Conservation (phyloP, 2,888 invertebrate species). For the Iphiclides podalirius region DNA sequence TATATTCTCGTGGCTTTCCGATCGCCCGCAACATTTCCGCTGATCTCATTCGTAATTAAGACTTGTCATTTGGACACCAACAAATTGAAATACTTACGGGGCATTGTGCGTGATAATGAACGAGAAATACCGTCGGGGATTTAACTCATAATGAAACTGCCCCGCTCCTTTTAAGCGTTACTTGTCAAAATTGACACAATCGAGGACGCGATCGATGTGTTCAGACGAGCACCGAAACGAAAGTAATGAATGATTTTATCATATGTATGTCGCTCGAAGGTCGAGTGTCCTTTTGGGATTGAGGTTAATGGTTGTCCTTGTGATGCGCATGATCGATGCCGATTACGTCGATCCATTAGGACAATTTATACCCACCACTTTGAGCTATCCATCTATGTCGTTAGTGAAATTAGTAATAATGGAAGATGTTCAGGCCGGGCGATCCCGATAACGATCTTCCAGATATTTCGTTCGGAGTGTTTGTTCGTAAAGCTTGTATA, state of each 20-base stretch:
- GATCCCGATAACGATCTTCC: slow-evolving; percentile 47
- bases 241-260: slow-evolving; percentile 54
- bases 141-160: slow-evolving; percentile 25
- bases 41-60: slow-evolving; percentile 20
- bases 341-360: slow-evolving; percentile 58
- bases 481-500: slow-evolving; percentile 49
- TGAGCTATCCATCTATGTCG: slow-evolving; percentile 41
- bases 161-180: slow-evolving; percentile 37
- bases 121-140: slow-evolving; percentile 23
- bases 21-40: slow-evolving; percentile 9
- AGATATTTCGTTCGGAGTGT: slow-evolving; percentile 54
- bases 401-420: slow-evolving; percentile 40
- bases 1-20: slow-evolving; percentile 5
- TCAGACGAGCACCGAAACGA: slow-evolving; percentile 35
- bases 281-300: slow-evolving; percentile 62
- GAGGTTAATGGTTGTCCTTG: slow-evolving; percentile 60
- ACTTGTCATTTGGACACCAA: slow-evolving; percentile 10
- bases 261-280: slow-evolving; percentile 53
- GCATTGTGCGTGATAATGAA: slow-evolving; percentile 14
- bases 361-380: slow-evolving; percentile 38
- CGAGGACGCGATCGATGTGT: slow-evolving; percentile 37
- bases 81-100: slow-evolving; percentile 16
- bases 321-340: slow-evolving; percentile 36
- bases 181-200: slow-evolving; percentile 46
- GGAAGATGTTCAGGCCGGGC: slow-evolving; percentile 47